Evolutionary conservation across 2,888 invertebrate genomes (phyloP).

Genomic region (Sarcophaga variegata): DNA sequence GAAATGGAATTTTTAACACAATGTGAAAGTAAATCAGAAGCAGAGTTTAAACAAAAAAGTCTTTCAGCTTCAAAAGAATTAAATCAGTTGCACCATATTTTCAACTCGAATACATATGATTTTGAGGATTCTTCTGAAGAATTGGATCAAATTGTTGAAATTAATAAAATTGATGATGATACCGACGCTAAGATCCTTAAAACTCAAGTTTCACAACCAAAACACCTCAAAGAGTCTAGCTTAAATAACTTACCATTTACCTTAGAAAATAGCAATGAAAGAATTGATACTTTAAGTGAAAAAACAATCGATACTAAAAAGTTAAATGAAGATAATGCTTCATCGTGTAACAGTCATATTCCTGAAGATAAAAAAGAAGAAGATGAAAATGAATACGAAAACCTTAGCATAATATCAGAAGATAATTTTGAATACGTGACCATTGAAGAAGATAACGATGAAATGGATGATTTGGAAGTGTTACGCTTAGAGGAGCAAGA

Average conservation of each 20-base stretch:
- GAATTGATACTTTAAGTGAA: neutral
- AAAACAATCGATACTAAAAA: neutral
- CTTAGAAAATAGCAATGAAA: neutral
- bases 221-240: too few relatives aligned
- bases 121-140: conserved; percentile 23
- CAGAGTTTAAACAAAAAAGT: too few relatives aligned
- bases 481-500: conserved; percentile 23
- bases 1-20: conserved; percentile 6
- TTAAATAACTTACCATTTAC: too few relatives aligned
- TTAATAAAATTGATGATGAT: neutral
- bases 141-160: neutral
- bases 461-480: neutral
- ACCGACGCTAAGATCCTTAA: neutral
- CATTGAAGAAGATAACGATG: conserved; percentile 10
- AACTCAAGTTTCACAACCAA: neutral
- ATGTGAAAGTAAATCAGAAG: neutral
- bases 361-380: neutral
- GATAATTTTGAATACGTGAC: conserved; percentile 22
- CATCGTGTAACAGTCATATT: neutral
- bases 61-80: too few relatives aligned
- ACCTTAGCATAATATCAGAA: neutral
- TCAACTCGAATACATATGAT: too few relatives aligned
- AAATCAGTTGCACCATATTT: too few relatives aligned
- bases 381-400: neutral
- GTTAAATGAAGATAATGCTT: neutral